Conservation (phyloP, 2,113 vertebrate species). For the Petromus typicus region DNA sequence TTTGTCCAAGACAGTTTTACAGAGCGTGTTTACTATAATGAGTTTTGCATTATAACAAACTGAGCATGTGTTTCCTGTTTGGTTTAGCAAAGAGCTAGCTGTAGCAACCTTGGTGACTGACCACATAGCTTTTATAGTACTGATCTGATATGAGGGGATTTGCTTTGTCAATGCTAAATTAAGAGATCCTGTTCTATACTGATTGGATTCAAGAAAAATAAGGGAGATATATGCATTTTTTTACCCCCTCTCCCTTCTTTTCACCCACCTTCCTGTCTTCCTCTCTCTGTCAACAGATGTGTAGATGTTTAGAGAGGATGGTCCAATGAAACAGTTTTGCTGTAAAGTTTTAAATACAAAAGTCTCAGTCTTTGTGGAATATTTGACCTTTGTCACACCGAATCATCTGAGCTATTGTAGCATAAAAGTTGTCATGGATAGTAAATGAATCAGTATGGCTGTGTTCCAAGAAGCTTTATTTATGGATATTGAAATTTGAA, state of each 20-base stretch:
- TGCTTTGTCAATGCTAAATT: background rate
- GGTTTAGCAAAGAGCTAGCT: background rate
- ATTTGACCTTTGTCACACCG: background rate
- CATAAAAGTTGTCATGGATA: background rate
- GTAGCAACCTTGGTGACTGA: background rate
- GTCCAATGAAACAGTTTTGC: background rate
- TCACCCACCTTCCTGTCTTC: background rate
- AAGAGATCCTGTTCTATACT: background rate
- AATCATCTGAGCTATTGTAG: background rate
- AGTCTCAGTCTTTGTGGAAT: background rate
- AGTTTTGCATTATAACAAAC: background rate
- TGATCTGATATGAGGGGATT: background rate
- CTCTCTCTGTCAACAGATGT: background rate
- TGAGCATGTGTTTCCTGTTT: background rate
- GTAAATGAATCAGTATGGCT: background rate
- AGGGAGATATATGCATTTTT: background rate
- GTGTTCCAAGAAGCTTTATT: background rate
- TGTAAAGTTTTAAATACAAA: background rate
- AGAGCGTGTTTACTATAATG: background rate
- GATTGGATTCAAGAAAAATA: background rate
- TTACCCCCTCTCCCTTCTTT: accelerated
- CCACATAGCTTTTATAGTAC: background rate
- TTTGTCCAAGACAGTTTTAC: constrained; percentile 52
- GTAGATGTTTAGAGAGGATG: background rate
- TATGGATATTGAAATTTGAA: background rate